A percentile compares a stretch with the other conserved stretches of the same genome.
phyloP scores from a whole-genome alignment of 2,797 vertebrate species.

The Apogon hyalosoma region DNA sequence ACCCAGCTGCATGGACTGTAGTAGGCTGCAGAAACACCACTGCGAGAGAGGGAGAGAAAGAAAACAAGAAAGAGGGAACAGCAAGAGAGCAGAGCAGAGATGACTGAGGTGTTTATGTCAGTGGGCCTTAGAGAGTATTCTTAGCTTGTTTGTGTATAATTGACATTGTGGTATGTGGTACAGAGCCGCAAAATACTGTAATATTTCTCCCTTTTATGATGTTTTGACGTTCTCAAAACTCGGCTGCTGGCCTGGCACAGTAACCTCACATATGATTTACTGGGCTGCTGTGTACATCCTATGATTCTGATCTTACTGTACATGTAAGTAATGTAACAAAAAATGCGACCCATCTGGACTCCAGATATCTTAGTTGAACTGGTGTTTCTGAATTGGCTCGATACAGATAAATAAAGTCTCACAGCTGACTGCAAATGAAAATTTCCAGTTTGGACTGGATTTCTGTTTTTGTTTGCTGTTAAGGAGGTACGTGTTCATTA shows the following conservation, averaged over 20 bases:
- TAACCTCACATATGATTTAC: slow-evolving; percentile 60
- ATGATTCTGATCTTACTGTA: slow-evolving; percentile 43
- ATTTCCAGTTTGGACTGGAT: neutral
- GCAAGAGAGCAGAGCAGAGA: slow-evolving; percentile 38
- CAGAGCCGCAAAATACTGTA: slow-evolving; percentile 73
- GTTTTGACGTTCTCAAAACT: slow-evolving; percentile 75
- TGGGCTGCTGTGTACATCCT: slow-evolving; percentile 42
- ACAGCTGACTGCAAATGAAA: neutral
- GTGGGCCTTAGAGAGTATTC: slow-evolving; percentile 71
- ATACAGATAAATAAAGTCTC: neutral
- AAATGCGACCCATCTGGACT: slow-evolving; percentile 5
- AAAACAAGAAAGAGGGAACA: slow-evolving; percentile 55
- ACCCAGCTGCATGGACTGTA: slow-evolving; percentile 56
- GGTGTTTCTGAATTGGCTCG: neutral
- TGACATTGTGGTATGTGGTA: slow-evolving; percentile 74
- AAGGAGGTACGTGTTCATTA: neutral
- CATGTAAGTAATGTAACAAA: slow-evolving; percentile 21
- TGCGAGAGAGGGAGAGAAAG: slow-evolving; percentile 25
- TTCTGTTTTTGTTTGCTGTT: slow-evolving; percentile 6
- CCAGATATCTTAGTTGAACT: slow-evolving; percentile 15
- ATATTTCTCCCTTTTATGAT: slow-evolving; percentile 79
- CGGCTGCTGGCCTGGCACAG: slow-evolving; percentile 65
- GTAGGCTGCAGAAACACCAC: slow-evolving; percentile 41
- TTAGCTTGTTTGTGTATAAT: slow-evolving; percentile 83
- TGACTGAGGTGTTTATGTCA: slow-evolving; percentile 78